These are phyloP conservation scores for Tryphoninae sp. DNA, from an alignment of 2,888 invertebrate genomes.

Conservation along the genomic window DNA sequence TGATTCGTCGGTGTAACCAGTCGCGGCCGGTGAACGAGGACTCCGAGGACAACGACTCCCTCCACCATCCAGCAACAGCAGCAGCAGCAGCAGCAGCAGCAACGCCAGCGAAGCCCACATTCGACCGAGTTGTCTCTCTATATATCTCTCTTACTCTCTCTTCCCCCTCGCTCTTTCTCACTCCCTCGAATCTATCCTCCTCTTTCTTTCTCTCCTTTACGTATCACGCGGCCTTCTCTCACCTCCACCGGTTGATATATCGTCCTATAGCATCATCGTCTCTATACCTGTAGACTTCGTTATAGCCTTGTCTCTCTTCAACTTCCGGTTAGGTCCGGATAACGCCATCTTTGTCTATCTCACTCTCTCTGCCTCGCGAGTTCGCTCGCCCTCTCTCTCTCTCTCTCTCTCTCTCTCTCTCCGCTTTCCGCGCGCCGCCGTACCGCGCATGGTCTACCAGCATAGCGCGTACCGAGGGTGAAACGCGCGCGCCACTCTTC, in stretches of 20 bases:
- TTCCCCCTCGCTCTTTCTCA: slow-evolving; percentile 27
- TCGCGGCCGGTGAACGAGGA: slow-evolving; percentile 72
- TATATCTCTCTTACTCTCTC: slow-evolving; percentile 33
- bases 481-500: slow-evolving; percentile 24
- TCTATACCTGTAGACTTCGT: slow-evolving; percentile 30
- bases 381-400: not conserved
- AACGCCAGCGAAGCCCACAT: slow-evolving; percentile 54
- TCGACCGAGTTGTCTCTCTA: slow-evolving; percentile 57
- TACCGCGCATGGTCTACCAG: slow-evolving; percentile 42
- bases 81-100: slow-evolving; percentile 42
- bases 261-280: slow-evolving; percentile 4
- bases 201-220: slow-evolving; percentile 11
- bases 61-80: slow-evolving; percentile 63
- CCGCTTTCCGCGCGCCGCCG: slow-evolving; percentile 36
- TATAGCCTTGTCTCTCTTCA: slow-evolving; percentile 45
- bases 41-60: slow-evolving; percentile 77
- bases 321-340: slow-evolving; percentile 35
- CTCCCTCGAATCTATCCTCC: not conserved
- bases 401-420: not conserved
- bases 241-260: slow-evolving; percentile 43
- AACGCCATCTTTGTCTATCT: slow-evolving; percentile 38
- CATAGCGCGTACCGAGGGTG: slow-evolving; percentile 45
- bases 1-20: slow-evolving; percentile 64
- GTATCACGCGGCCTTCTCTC: slow-evolving; percentile 40
- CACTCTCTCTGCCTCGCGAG: not conserved